Evolutionary conservation across 2,888 invertebrate genomes (phyloP).

Genomic region (Yponomeuta plumbellus): DNA sequence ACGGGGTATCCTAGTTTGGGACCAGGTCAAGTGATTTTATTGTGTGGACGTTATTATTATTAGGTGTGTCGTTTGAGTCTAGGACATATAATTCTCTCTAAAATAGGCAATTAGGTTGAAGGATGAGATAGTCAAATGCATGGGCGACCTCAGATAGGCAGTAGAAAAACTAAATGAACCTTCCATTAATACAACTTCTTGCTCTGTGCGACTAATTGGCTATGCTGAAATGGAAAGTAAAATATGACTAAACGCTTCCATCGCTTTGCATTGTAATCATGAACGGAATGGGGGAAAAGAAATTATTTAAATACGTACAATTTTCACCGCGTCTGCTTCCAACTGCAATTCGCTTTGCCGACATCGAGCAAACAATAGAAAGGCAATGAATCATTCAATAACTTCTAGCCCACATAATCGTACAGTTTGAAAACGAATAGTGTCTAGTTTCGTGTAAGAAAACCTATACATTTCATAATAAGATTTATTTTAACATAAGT

Average conservation of each 20-base stretch:
- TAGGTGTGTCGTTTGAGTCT: too few species aligned
- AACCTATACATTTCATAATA: too few species aligned
- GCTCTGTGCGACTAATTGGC: not conserved
- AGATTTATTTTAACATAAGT: too few species aligned
- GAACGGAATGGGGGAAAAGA: not conserved
- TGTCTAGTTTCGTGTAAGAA: not conserved
- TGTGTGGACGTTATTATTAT: too few species aligned
- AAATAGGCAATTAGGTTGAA: too few species aligned
- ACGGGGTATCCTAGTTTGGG: too few species aligned
- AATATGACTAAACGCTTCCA: not conserved
- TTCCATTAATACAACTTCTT: not conserved
- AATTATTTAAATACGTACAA: constrained; percentile 8
- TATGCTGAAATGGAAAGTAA: constrained; percentile 9
- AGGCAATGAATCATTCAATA: not conserved
- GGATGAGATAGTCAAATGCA: too few species aligned
- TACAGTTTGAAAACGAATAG: not conserved
- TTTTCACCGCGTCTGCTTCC: constrained; percentile 4
- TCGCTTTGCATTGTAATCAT: not conserved
- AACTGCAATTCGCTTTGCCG: not conserved
- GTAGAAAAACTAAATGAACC: too few species aligned
- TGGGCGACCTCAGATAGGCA: too few species aligned
- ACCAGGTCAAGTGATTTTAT: too few species aligned
- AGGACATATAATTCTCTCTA: too few species aligned
- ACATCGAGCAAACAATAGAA: not conserved
- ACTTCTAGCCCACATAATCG: not conserved